Conservation (phyloP, 2,797 vertebrate species). For the Rhinoraja longicauda region DNA sequence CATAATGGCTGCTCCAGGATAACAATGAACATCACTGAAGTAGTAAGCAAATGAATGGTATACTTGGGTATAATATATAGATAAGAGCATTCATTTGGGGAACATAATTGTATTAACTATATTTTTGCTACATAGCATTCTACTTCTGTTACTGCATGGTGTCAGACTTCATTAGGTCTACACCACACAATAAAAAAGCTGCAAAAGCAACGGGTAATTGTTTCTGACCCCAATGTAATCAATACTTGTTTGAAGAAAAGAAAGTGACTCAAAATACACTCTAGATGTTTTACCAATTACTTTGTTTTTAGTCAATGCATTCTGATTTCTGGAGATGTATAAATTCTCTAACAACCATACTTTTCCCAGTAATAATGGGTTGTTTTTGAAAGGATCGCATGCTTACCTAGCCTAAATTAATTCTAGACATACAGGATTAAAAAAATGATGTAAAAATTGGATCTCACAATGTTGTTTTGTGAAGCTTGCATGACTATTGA, state of each 20-base stretch:
- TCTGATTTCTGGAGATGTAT: not conserved
- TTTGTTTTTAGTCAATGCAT: not conserved
- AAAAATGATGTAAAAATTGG: no score
- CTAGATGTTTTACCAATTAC: not conserved
- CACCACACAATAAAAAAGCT: not conserved
- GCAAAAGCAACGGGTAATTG: not conserved
- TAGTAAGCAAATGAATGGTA: not conserved
- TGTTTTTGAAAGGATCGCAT: not conserved
- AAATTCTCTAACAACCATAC: not conserved
- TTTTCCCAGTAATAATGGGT: not conserved
- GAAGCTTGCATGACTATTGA: no score
- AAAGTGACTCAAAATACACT: not conserved
- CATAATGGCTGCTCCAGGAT: not conserved
- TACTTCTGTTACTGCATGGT: not conserved
- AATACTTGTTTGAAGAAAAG: not conserved
- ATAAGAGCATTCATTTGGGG: not conserved
- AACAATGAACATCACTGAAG: not conserved
- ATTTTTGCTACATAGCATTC: not conserved
- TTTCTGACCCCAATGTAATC: not conserved
- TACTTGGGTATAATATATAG: not conserved
- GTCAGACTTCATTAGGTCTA: not conserved
- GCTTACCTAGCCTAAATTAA: not conserved
- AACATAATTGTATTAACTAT: not conserved
- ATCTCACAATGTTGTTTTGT: no score
- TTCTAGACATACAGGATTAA: not conserved